Evolutionary conservation across 2,888 invertebrate genomes (phyloP).

Genomic region (Andrena minutula): DNA sequence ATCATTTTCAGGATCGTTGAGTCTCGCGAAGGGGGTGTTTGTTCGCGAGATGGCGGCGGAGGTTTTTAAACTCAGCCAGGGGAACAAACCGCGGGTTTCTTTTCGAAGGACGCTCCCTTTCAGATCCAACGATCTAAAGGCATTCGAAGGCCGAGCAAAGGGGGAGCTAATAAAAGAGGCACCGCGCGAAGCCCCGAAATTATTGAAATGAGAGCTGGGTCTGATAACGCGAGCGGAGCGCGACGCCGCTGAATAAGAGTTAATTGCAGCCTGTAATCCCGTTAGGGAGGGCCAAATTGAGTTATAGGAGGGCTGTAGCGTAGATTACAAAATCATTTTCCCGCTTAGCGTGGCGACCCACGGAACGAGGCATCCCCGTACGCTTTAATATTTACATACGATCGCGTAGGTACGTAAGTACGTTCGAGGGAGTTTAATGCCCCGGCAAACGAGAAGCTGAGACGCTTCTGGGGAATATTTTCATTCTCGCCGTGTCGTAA

Average conservation of each 20-base stretch:
- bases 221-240: background rate
- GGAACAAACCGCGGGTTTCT: no score
- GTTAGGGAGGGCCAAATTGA: slow-evolving; percentile 39
- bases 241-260: slow-evolving; percentile 46
- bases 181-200: background rate
- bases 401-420: background rate
- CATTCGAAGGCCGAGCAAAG: no score
- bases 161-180: no score
- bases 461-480: background rate
- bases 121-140: no score
- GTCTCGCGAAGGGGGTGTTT: no score
- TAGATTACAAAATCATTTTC: slow-evolving; percentile 61
- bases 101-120: no score
- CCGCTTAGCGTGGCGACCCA: slow-evolving; percentile 10
- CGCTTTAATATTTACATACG: slow-evolving; percentile 15
- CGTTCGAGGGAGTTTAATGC: slow-evolving; percentile 34
- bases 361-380: background rate
- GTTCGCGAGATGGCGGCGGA: no score
- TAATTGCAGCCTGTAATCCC: slow-evolving; percentile 61
- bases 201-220: background rate
- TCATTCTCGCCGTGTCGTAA: background rate
- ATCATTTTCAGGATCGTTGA: background rate
- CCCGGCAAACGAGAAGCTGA: slow-evolving; percentile 11
- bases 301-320: slow-evolving; percentile 30
- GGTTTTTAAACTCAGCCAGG: no score